A percentile compares a stretch with the other conserved stretches of the same genome.
Conservation (phyloP, 2,113 vertebrate species). For the Pterocles orientalis region DNA sequence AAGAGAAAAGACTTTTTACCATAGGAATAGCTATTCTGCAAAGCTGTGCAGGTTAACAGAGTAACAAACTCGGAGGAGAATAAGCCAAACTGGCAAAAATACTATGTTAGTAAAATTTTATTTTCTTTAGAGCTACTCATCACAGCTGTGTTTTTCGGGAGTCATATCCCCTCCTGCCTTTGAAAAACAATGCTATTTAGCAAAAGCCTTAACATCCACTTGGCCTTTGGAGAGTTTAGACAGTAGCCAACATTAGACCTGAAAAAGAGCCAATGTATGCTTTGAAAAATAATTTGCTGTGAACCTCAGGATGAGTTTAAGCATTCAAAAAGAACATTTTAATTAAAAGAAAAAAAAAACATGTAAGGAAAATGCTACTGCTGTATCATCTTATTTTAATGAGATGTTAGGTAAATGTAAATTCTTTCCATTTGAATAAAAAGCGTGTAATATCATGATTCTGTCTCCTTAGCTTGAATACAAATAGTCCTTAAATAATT, state of each 20-base stretch:
- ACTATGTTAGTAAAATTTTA: not conserved
- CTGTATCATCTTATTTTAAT: not conserved
- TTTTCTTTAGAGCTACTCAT: not conserved
- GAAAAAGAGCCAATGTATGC: not conserved
- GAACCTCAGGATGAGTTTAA: not conserved
- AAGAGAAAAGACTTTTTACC: fast-evolving
- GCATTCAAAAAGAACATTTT: not conserved
- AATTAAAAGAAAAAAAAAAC: not conserved
- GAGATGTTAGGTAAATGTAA: slow-evolving; percentile 24
- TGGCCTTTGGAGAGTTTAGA: not conserved
- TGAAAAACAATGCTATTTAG: not conserved
- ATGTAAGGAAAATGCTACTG: not conserved
- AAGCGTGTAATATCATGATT: not conserved
- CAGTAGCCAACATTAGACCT: not conserved
- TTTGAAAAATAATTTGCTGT: not conserved
- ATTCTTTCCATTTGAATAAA: slow-evolving; percentile 46
- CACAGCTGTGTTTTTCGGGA: not conserved
- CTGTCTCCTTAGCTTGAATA: not conserved
- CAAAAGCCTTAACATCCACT: not conserved
- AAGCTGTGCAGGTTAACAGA: not conserved
- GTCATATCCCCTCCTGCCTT: not conserved
- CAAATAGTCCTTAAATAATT: slow-evolving; percentile 34
- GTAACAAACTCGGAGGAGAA: not conserved
- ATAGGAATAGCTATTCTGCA: not conserved
- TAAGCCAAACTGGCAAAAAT: not conserved